Evolutionary conservation across 2,888 invertebrate genomes (phyloP).

Genomic region (Acleris holmiana): DNA sequence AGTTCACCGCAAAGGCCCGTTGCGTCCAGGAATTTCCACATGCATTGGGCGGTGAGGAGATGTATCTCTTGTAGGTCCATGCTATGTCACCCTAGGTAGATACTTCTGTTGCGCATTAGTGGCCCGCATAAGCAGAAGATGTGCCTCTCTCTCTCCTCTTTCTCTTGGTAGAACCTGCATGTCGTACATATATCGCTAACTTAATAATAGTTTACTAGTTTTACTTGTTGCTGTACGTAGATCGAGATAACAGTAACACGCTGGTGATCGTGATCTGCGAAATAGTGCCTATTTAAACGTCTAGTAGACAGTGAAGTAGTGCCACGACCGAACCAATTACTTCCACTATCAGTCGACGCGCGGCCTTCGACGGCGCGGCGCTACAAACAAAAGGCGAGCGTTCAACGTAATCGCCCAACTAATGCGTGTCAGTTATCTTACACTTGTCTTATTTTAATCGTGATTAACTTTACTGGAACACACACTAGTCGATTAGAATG

Average conservation of each 20-base stretch:
- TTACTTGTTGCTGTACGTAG: conserved; percentile 25
- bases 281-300: conserved; percentile 43
- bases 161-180: no score
- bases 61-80: no score
- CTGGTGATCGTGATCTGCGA: conserved; percentile 52
- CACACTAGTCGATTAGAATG: background rate
- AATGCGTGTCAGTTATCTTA: conserved; percentile 36
- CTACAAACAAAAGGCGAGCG: conserved; percentile 43
- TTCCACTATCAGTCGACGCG: conserved; percentile 59
- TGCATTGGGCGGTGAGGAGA: no score
- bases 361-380: conserved; percentile 46
- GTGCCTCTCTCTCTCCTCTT: no score
- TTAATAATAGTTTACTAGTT: conserved; percentile 45
- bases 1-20: no score
- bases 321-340: conserved; percentile 59
- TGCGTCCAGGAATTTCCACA: no score
- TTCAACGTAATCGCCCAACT: conserved; percentile 28
- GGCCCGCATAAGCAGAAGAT: no score
- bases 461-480: conserved; percentile 20
- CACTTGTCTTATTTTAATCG: conserved; percentile 36
- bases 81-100: no score
- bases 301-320: conserved; percentile 47
- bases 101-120: no score
- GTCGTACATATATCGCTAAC: conserved; percentile 54
- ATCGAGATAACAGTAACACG: conserved; percentile 44